Evolutionary conservation across 2,113 vertebrate species (phyloP).

Genomic region (Carassius gibelio): DNA sequence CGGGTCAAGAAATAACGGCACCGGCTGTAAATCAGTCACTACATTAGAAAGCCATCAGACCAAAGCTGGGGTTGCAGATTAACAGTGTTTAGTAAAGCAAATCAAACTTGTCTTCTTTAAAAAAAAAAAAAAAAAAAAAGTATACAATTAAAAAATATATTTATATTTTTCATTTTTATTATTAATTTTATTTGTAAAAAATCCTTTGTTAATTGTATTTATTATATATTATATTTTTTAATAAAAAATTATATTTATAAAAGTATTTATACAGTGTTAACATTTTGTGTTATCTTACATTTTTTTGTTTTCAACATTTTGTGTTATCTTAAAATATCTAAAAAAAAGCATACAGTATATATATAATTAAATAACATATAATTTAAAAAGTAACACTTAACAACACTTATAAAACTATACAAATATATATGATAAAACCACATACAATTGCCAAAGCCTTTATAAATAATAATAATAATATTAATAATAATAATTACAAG

Average conservation of each 20-base stretch:
- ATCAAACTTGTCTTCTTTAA: neutral
- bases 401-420: no score
- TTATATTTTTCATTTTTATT: neutral
- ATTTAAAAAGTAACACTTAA: no score
- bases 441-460: neutral
- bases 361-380: no score
- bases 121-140: no score
- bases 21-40: constrained; percentile 2
- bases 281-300: no score
- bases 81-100: neutral
- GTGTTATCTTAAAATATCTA: neutral
- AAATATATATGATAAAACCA: no score
- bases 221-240: neutral
- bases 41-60: constrained; percentile 8
- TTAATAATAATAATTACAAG: neutral
- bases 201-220: neutral
- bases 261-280: no score
- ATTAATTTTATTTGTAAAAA: neutral
- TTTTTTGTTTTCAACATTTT: no score
- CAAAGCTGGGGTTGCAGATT: neutral
- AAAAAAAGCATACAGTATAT: no score
- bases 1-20: constrained; percentile 34
- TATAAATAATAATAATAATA: neutral
- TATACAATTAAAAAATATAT: no score
- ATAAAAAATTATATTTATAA: no score